phyloP scores from a whole-genome alignment of 2,797 vertebrate genomes.

The Mus minutoides region DNA sequence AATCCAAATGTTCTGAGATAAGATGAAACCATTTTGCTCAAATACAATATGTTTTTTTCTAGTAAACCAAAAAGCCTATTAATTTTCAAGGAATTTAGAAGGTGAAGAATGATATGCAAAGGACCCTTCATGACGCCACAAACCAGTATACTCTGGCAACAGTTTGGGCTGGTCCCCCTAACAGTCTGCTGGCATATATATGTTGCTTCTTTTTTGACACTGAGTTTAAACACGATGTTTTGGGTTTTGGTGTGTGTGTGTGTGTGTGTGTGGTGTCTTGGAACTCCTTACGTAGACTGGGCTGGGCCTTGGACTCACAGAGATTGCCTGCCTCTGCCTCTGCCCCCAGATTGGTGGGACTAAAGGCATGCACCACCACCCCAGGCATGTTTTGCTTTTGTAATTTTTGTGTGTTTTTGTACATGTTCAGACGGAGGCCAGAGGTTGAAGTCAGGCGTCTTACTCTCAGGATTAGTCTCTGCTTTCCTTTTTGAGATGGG shows the following conservation, averaged over 20 bases:
- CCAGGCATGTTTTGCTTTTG: not conserved
- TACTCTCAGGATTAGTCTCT: not conserved
- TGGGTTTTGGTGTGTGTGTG: not conserved
- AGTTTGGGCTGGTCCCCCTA: not conserved
- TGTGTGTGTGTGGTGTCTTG: not conserved
- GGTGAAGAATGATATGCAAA: not conserved
- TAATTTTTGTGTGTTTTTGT: not conserved
- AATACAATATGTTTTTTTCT: not conserved
- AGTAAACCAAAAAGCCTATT: not conserved
- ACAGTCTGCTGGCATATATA: not conserved
- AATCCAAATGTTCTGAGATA: not conserved
- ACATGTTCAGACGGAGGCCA: not conserved
- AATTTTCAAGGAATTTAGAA: not conserved
- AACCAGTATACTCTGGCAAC: not conserved
- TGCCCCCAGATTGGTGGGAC: not conserved
- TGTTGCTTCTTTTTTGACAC: not conserved
- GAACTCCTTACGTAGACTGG: not conserved
- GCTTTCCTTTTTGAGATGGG: not conserved
- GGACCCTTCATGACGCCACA: not conserved
- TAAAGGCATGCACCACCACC: fast-evolving
- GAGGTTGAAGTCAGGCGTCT: not conserved
- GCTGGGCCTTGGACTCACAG: not conserved
- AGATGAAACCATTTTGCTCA: not conserved
- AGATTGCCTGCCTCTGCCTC: not conserved
- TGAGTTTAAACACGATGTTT: not conserved